Evolutionary conservation across 1,140 invertebrate genomes (phyloP).

Genomic region (Formica exsecta): DNA sequence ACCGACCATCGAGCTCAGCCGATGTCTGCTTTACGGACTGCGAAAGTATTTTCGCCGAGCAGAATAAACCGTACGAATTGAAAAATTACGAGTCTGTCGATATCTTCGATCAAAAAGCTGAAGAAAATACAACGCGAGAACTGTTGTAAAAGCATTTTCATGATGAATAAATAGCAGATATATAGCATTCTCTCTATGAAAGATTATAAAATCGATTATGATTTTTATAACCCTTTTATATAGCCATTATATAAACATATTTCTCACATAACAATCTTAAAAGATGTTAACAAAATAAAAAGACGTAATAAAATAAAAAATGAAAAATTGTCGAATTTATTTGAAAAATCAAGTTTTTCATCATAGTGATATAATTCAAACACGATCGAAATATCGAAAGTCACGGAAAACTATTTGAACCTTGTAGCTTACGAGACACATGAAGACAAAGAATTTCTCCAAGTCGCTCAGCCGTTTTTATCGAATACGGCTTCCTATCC

Average conservation of each 20-base stretch:
- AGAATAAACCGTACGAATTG: constrained; percentile 14
- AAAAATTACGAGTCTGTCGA: constrained; percentile 14
- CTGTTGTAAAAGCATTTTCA: constrained; percentile 9
- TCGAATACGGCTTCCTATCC: constrained; percentile 42
- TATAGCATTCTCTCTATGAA: not conserved
- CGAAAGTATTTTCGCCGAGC: constrained; percentile 21
- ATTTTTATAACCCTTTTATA: not conserved
- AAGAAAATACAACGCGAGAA: constrained; percentile 17
- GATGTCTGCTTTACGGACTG: constrained; percentile 46
- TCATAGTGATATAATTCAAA: not conserved
- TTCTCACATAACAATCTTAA: not conserved
- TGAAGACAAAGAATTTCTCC: constrained; percentile 38
- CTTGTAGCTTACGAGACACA: constrained; percentile 23
- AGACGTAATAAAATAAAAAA: not conserved
- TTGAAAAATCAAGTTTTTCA: not conserved
- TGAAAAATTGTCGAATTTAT: not conserved
- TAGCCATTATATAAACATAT: not conserved
- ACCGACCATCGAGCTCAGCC: constrained; percentile 27
- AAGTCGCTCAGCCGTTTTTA: constrained; percentile 51
- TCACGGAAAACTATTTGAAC: not conserved
- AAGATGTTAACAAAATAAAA: not conserved
- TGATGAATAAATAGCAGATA: not conserved
- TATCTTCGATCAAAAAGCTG: constrained; percentile 5
- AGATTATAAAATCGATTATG: not conserved
- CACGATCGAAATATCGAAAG: not conserved